These are phyloP conservation scores for Thereva unica DNA, from an alignment of 2,888 invertebrate genomes.

Conservation along the genomic window DNA sequence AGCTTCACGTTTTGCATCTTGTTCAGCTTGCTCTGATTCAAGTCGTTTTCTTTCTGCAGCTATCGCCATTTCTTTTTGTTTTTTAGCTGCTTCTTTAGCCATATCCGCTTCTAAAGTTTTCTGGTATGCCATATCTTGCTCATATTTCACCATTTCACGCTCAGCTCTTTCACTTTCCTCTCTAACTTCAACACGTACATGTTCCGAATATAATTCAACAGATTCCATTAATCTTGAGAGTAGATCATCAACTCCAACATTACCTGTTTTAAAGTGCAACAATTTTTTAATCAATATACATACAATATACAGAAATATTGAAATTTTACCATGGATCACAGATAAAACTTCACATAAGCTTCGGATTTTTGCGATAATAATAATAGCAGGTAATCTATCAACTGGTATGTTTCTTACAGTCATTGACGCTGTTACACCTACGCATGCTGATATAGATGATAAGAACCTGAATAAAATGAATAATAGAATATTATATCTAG, in stretches of 20 bases:
- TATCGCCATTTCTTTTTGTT: constrained; percentile 68
- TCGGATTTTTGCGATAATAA: constrained; percentile 86
- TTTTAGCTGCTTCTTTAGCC: constrained; percentile 85
- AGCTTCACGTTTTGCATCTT: constrained; percentile 76
- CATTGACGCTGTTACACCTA: constrained; percentile 82
- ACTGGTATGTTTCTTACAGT: constrained; percentile 83
- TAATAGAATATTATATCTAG: constrained; percentile 1
- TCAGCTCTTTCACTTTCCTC: constrained; percentile 89
- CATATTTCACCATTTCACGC: constrained; percentile 84
- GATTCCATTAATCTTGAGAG: constrained; percentile 85
- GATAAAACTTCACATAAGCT: constrained; percentile 89
- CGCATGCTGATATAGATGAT: constrained; percentile 72
- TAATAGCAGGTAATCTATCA: constrained; percentile 84
- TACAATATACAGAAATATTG: too few relatives aligned
- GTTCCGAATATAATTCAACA: constrained; percentile 80
- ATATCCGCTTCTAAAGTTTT: constrained; percentile 76
- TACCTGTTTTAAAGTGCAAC: constrained; percentile 54
- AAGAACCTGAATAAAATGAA: constrained; percentile 65
- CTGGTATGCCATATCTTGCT: constrained; percentile 93
- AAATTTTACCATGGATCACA: constrained; percentile 77
- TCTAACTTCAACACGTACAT: constrained; percentile 74
- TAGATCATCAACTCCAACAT: constrained; percentile 87
- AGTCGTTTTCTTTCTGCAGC: constrained; percentile 73
- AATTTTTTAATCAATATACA: constrained; percentile 15
- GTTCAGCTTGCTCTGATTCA: constrained; percentile 73